Evolutionary conservation across 1,140 invertebrate species (phyloP).

Genomic region (Lutraria rhynchaena): DNA sequence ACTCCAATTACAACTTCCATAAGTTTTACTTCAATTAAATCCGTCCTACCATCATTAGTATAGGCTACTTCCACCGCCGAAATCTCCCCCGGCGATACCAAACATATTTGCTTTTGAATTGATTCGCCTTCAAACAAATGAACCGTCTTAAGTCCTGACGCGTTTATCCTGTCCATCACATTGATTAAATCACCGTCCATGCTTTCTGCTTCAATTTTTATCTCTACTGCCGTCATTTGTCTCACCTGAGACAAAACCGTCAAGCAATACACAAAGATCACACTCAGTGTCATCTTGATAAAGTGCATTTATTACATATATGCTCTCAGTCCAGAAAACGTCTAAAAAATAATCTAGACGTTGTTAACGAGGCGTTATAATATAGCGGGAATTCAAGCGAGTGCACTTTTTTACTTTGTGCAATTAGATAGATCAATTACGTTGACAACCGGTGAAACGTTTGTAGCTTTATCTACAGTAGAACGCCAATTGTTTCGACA

Average conservation of each 20-base stretch:
- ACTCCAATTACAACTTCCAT: background rate
- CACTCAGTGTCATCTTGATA: no score
- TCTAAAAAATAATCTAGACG: no score
- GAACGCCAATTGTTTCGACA: no score
- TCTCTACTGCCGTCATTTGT: background rate
- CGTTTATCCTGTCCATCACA: background rate
- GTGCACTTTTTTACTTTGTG: no score
- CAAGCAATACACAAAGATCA: background rate
- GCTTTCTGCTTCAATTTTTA: constrained; percentile 22
- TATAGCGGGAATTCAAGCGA: no score
- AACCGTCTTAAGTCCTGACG: background rate
- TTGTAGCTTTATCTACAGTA: no score
- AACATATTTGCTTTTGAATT: constrained; percentile 6
- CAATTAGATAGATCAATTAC: no score
- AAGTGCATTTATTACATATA: no score
- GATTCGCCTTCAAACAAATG: constrained; percentile 19
- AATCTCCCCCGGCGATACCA: background rate
- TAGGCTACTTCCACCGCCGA: background rate
- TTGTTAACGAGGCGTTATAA: no score
- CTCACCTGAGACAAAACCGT: background rate
- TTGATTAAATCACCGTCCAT: background rate
- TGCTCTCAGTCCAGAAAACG: no score
- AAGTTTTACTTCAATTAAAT: constrained; percentile 10
- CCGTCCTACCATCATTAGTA: constrained; percentile 28
- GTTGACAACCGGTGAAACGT: no score